Percentiles rank a stretch among this genome's conserved stretches.
Evolutionary conservation across 2,113 vertebrate genomes (phyloP).

Genomic region (Actenoides lindsayi): DNA sequence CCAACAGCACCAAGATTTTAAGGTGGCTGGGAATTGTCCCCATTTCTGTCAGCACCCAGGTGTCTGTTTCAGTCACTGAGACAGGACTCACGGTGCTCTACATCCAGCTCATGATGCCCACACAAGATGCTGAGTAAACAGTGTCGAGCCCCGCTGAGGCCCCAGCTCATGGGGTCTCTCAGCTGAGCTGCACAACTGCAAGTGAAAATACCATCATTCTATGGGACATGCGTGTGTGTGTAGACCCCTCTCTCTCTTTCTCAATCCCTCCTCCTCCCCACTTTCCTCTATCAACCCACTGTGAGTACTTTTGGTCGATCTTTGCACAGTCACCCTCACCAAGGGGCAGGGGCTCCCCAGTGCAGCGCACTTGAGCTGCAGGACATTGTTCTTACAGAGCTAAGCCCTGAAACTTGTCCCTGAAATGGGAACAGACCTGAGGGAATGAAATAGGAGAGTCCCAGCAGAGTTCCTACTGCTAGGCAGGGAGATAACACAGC

Average conservation of each 20-base stretch:
- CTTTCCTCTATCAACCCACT: background rate
- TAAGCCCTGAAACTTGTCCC: background rate
- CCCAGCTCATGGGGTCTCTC: fast-evolving
- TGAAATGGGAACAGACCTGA: background rate
- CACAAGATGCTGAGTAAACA: background rate
- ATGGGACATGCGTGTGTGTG: fast-evolving
- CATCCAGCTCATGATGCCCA: background rate
- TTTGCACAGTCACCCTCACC: background rate
- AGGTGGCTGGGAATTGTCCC: background rate
- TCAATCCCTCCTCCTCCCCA: background rate
- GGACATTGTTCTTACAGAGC: background rate
- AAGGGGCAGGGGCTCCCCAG: background rate
- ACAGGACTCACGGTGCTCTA: background rate
- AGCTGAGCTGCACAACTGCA: background rate
- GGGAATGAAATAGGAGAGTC: background rate
- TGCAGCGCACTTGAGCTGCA: fast-evolving
- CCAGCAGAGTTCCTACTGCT: background rate
- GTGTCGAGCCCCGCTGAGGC: background rate
- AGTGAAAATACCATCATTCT: background rate
- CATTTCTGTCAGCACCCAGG: background rate
- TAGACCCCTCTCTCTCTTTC: background rate
- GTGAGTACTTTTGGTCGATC: background rate
- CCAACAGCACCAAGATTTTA: background rate
- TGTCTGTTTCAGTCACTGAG: background rate
- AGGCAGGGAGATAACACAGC: background rate